A percentile compares a stretch with the other conserved stretches of the same genome.
These are phyloP conservation scores for Scylla paramamosain DNA, from an alignment of 1,140 invertebrate genomes.

Conservation along the genomic window DNA sequence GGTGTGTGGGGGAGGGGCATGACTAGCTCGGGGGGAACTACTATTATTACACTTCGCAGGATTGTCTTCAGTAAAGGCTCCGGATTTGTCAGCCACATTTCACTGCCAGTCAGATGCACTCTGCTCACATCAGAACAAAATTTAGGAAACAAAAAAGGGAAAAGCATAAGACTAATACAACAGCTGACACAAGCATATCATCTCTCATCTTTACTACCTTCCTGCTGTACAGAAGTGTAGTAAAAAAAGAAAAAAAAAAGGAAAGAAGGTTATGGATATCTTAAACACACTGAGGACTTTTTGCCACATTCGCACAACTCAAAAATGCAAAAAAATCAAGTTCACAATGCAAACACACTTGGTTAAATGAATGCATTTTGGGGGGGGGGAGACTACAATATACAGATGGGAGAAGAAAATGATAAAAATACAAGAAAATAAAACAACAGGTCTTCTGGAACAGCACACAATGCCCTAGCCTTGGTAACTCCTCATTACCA, in stretches of 20 bases:
- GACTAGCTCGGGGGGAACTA: constrained; percentile 1
- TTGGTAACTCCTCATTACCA: no score
- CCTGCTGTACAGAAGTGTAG: neutral
- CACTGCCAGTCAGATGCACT: neutral
- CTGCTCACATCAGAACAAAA: neutral
- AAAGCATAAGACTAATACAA: neutral
- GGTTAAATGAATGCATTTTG: neutral
- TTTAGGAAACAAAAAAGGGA: neutral
- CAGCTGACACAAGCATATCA: no score
- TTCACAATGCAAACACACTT: no score
- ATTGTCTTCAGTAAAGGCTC: neutral
- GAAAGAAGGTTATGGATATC: neutral
- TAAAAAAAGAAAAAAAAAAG: neutral
- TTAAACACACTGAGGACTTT: no score
- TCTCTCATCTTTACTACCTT: neutral
- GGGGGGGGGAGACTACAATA: neutral
- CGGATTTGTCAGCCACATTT: neutral
- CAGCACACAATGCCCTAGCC: no score
- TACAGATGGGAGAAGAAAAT: no score
- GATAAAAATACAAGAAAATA: neutral
- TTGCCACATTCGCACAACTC: no score
- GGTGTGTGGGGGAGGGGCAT: neutral
- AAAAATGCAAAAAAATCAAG: no score
- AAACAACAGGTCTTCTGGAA: neutral
- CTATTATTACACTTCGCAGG: constrained; percentile 4